These are phyloP conservation scores for Petroica traversi DNA, from an alignment of 2,113 vertebrate genomes.

Conservation along the genomic window DNA sequence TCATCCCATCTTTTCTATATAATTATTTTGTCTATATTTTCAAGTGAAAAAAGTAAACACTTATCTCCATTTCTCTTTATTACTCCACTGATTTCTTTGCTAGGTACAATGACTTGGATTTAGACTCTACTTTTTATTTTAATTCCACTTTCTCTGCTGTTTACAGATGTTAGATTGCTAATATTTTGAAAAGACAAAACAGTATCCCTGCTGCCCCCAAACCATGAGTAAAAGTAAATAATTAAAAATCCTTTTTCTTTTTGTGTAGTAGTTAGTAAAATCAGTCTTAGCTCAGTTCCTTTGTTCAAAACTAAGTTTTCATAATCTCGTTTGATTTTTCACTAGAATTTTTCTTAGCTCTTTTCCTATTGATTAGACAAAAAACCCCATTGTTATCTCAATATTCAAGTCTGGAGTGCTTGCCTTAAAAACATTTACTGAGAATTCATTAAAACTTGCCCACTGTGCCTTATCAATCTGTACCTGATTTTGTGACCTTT, in stretches of 20 bases:
- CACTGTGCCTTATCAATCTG: constrained; percentile 22
- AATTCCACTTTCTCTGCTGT: background rate
- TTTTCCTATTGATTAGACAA: background rate
- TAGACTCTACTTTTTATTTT: background rate
- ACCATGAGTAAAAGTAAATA: background rate
- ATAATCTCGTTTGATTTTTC: constrained; percentile 13
- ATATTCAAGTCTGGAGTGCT: background rate
- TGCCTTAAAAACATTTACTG: constrained; percentile 14
- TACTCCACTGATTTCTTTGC: background rate
- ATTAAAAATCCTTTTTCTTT: background rate
- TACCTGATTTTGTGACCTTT: constrained; percentile 58
- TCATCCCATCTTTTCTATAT: background rate
- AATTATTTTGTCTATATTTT: background rate
- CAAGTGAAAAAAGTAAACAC: background rate
- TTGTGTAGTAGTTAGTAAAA: background rate
- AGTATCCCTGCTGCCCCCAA: background rate
- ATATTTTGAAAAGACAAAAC: background rate
- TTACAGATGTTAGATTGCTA: background rate
- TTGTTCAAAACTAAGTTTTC: background rate
- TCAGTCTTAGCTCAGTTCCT: background rate
- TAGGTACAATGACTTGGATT: background rate
- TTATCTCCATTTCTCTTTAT: background rate
- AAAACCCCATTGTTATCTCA: background rate
- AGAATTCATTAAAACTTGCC: constrained; percentile 57
- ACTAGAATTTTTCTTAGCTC: background rate